Evolutionary conservation across 1,140 invertebrate species (phyloP).

Genomic region (Neodiprion virginianus): DNA sequence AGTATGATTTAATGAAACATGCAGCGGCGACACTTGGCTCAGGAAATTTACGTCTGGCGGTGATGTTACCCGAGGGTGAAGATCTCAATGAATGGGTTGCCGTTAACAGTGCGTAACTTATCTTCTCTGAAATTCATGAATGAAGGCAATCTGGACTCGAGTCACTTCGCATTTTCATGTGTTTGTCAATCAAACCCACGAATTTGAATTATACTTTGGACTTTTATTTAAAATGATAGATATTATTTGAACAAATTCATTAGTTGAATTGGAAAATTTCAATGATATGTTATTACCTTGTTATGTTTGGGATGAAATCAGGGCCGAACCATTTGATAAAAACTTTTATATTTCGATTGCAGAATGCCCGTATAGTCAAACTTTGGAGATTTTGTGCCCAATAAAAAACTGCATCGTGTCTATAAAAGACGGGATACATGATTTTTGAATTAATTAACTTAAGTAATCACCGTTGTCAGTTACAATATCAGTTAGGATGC

Average conservation of each 20-base stretch:
- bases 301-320: constrained; percentile 13
- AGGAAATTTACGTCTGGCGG: constrained; percentile 94
- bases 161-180: too few species aligned
- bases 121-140: constrained; percentile 30
- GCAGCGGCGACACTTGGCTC: constrained; percentile 97
- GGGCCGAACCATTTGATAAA: too few species aligned
- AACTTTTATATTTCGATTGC: too few species aligned
- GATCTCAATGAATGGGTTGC: constrained; percentile 99
- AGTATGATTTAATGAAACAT: constrained; percentile 99
- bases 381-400: too few species aligned
- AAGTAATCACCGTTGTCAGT: too few species aligned
- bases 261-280: neutral
- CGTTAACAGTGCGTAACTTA: constrained; percentile 87
- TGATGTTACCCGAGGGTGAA: constrained; percentile 97
- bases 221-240: too few species aligned
- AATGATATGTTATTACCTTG: constrained; percentile 8
- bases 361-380: too few species aligned
- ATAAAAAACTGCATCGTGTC: too few species aligned
- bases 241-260: neutral
- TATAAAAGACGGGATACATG: too few species aligned
- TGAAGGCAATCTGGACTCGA: constrained; percentile 1
- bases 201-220: too few species aligned
- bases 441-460: too few species aligned
- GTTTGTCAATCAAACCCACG: neutral
- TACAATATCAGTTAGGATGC: too few species aligned